Base-by-base conservation (phyloP, 2,797 vertebrate genomes). In the Babyrousa celebensis region DNA sequence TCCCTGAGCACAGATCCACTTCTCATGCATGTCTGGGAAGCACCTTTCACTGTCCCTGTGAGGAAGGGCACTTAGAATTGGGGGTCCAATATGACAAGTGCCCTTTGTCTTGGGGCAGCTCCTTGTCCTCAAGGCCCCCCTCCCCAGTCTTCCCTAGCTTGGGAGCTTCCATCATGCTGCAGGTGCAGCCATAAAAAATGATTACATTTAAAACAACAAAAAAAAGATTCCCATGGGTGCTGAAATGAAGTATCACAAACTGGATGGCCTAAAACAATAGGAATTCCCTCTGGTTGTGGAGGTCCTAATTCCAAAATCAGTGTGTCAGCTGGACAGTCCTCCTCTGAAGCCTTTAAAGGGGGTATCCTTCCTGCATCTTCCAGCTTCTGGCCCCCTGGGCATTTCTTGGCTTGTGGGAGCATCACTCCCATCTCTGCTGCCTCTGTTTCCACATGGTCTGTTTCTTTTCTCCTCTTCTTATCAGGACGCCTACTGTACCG, bases 1-100 rank as follows among this genome's bases (percentile, higher is more conserved):
- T 7, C 23, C 25, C 0, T 3, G 32, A 9, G 32, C 3, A 2
- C 8, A 20, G 36, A 5, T 1, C 17, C 0, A 2, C 16, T 8
- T 48, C 56, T 16, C 3, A 0, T 2, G 11, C 1, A 2, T 25
- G 36, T 60, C 65, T 6, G 21, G 23, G 52, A 36, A 27, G 43
- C 1, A 0, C 2, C 40, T 54, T 40, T 40, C 40, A 7, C 7
- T 0, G 6, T 16, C 20, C 23, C 23, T 1, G 1, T 5, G 67
- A 32, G 17, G 27, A 16, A 20, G 68, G 36, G 94, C 0, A 0
- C n/a, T 1, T 10, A 27, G 75, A 68, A 29, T 23, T 68, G 6
- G 32, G 32, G 12, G 9, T 9, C 5, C 29, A 27, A 1, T 32
- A 15, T 3, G 20, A 18, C 12, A 14, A 4, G 18, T 4, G n/a